These are phyloP conservation scores for Arctopsyche grandis DNA, from an alignment of 1,140 invertebrate genomes.

Conservation along the genomic window DNA sequence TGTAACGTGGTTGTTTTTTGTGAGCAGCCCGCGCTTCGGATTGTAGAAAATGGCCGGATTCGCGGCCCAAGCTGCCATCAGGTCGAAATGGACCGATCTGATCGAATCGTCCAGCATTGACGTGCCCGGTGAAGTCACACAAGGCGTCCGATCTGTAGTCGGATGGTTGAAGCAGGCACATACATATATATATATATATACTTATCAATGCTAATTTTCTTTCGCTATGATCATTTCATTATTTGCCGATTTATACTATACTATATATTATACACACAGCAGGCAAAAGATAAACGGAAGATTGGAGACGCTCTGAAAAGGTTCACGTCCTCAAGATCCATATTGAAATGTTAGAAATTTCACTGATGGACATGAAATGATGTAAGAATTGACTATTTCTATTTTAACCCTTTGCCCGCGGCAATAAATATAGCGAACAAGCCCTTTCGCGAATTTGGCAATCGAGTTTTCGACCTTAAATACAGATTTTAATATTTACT, in stretches of 20 bases:
- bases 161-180: conserved; percentile 81
- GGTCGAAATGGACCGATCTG: conserved; percentile 74
- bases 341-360: no score
- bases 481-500: no score
- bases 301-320: no score
- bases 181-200: neutral
- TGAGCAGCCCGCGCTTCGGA: neutral
- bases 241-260: neutral
- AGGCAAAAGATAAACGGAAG: no score
- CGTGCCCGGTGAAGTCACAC: conserved; percentile 73
- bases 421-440: no score
- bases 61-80: conserved; percentile 71
- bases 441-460: no score
- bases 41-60: conserved; percentile 69
- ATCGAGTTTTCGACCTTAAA: no score
- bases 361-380: no score
- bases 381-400: no score
- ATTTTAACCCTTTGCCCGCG: no score
- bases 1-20: neutral
- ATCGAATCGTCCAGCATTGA: conserved; percentile 73
- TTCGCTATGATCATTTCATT: neutral
- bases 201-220: neutral
- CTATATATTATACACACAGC: no score
- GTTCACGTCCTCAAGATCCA: no score
- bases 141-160: conserved; percentile 75